Conservation (phyloP, 2,113 vertebrate species). For the Malaclemys terrapin region DNA sequence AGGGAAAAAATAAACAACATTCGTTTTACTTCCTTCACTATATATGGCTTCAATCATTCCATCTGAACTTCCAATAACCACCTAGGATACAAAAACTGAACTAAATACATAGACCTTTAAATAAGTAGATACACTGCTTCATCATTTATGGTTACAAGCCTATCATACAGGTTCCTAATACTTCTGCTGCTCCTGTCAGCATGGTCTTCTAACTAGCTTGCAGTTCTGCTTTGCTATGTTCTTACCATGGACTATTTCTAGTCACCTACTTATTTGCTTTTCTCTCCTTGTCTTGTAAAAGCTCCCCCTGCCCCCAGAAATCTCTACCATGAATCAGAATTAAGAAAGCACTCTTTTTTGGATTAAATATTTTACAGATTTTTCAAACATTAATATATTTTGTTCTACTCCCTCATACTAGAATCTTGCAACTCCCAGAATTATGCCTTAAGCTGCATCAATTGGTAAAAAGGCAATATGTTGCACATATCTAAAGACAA, state of each 20-base stretch:
- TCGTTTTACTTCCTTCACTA: not conserved
- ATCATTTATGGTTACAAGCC: not conserved
- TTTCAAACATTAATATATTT: not conserved
- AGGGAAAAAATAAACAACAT: not conserved
- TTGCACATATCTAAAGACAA: not conserved
- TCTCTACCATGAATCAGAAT: not conserved
- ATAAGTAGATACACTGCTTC: not conserved
- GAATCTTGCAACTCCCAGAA: not conserved
- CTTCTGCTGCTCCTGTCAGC: not conserved
- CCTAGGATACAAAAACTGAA: not conserved
- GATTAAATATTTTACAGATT: slow-evolving; percentile 17
- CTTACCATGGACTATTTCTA: not conserved
- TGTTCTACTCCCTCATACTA: not conserved
- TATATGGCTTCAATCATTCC: not conserved
- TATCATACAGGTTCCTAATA: not conserved
- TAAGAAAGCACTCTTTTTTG: not conserved
- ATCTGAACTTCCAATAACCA: not conserved
- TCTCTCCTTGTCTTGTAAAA: not conserved
- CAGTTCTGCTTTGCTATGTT: not conserved
- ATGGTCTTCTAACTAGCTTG: not conserved
- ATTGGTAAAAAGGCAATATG: not conserved
- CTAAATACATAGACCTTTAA: not conserved
- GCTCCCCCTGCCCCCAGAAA: not conserved
- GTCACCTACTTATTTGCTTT: not conserved
- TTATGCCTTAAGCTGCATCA: not conserved